Evolutionary conservation across 2,113 vertebrate species (phyloP), one percentile per base, ranked within the genome.

Genomic region (Empidonax alnorum): DNA sequence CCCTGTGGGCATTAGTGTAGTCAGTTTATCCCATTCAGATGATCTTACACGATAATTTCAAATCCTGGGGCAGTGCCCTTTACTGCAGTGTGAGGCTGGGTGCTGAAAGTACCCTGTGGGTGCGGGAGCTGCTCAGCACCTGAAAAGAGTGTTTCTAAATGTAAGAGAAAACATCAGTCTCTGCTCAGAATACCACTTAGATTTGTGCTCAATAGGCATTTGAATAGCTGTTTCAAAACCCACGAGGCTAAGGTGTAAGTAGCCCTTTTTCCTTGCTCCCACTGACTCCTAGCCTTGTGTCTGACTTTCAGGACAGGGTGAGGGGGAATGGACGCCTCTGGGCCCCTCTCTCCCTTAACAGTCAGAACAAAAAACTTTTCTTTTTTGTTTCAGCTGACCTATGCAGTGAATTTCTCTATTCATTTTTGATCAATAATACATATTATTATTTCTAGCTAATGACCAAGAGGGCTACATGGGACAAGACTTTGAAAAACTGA

Each of bases 371-470:
- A 85, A 81, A 9, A 12, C 2, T 6, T 9, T 4, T 23, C 15
- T 18, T 41, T 31, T 21, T 21, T 1, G 1, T 18, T 30, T 66
- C 63, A 86, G 44, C 55, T 88, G 82, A 67, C 75, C 35, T 63
- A 39, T 55, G 56, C 31, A 81, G 72, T 84, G 42, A 86, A 87
- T 95, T 92, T 95, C 62, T 78, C 68, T 47, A 81, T 93, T 90
- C 52, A 63, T 71, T 83, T 88, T 27, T 86, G 63, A 93, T 88
- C 63, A 92, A 39, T 92, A 92, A 74, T 39, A 10, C 39, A 17
- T 81, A 47, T 71, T 93, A 68, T 90, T 86, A 94, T 92, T 95
- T 92, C 42, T 71, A 78, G 56, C 63, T 90, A 87, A 86, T 81
- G 83, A 90, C 78, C 65, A 93, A 71, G 66, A 67, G 35, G 80